Evolutionary conservation across 1,140 invertebrate species (phyloP), one percentile per base, ranked within the genome.

Genomic region (Leptoteleia sp.): DNA sequence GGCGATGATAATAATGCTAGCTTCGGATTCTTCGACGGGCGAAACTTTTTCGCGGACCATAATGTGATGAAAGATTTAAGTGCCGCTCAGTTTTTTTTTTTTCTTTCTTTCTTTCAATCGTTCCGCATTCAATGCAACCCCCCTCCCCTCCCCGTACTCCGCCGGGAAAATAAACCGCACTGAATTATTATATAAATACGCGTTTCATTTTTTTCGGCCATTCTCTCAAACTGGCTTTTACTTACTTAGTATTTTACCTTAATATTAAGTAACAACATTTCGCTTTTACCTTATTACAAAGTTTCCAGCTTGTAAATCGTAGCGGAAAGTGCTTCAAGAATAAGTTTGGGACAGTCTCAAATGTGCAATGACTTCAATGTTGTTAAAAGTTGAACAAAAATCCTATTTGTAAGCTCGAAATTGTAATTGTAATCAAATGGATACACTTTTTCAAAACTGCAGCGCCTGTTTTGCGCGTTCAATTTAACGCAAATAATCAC

Each of bases 51-150:
- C 42, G 37, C 37, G 25, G 47, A 43, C 27, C 35, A 37, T 76
- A 67, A 72, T 76, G 62, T 76, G 62, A 55, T 79, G 40, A 79
- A 81, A 82, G 50, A n/a, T 81, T 72, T 75, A 75, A 73, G 67
- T 48, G 76, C 29, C 55, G 1, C 73, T 71, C 57, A 31, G n/a
- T n/a, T n/a, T n/a, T n/a, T n/a, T n/a, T n/a, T n/a, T n/a, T n/a
- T n/a, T n/a, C n/a, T n/a, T n/a, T n/a, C n/a, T 48, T 45, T 78
- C 68, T 54, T 64, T 47, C 67, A 16, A 62, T 61, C 40, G 37
- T 27, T 55, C n/a, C 45, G 7, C 38, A 8, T 48, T 62, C n/a
- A n/a, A n/a, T n/a, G n/a, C n/a, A n/a, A n/a, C n/a, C n/a, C n/a
- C n/a, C n/a, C n/a, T n/a, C n/a, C n/a, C 13, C 7, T 48, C 15